A percentile compares a stretch with the other conserved stretches of the same genome.
Conservation (phyloP, 2,113 vertebrate genomes). For the Hippoglossus stenolepis region DNA sequence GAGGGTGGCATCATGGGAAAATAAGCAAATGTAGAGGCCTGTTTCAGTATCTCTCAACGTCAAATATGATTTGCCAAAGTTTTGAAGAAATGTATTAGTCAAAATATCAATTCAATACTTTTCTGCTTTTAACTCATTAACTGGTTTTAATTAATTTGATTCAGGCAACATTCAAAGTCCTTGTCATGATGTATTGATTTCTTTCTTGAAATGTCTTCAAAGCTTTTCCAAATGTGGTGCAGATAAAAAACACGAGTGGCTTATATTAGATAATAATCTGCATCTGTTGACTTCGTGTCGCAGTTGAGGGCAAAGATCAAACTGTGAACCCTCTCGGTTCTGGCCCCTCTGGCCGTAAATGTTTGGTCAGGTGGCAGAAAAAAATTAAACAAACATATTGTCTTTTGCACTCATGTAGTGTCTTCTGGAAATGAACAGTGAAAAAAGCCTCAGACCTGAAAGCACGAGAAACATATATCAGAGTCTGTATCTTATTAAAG, state of each 20-base stretch:
- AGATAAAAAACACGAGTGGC: background rate
- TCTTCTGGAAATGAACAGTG: slow-evolving; percentile 66
- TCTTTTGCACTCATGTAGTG: slow-evolving; percentile 59
- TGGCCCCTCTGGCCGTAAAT: slow-evolving; percentile 57
- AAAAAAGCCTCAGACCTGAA: slow-evolving; percentile 45
- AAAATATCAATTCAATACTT: background rate
- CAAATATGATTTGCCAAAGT: background rate
- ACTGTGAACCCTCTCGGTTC: slow-evolving; percentile 56
- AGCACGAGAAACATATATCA: slow-evolving; percentile 53
- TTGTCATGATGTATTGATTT: background rate
- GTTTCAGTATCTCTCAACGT: background rate
- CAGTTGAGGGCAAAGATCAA: slow-evolving; percentile 62
- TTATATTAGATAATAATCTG: slow-evolving; percentile 56
- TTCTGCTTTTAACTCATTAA: background rate
- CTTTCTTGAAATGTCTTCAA: background rate
- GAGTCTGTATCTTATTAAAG: slow-evolving; percentile 51
- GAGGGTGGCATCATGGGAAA: background rate
- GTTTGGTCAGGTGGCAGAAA: slow-evolving; percentile 78
- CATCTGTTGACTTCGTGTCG: slow-evolving; percentile 70
- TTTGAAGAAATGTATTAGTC: slow-evolving; percentile 4
- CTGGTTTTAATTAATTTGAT: slow-evolving; percentile 7
- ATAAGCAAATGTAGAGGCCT: slow-evolving; percentile 3
- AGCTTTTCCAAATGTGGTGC: slow-evolving; percentile 35
- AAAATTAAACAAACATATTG: slow-evolving; percentile 67
- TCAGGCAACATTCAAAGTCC: background rate